These are phyloP conservation scores for Malacoctenus gilli DNA, from an alignment of 2,797 vertebrate genomes.

Conservation along the genomic window DNA sequence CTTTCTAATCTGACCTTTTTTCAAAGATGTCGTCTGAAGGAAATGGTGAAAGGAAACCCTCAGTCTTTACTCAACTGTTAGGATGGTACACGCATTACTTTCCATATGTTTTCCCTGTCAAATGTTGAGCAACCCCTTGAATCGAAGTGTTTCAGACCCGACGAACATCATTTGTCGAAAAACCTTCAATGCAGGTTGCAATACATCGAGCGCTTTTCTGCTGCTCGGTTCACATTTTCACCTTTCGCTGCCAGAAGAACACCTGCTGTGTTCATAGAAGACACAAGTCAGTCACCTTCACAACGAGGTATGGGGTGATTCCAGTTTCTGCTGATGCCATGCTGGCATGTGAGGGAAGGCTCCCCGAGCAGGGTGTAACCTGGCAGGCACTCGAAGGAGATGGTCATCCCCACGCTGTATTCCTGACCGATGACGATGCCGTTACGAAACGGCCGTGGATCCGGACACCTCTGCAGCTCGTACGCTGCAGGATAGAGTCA, in stretches of 20 bases:
- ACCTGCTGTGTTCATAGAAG: not conserved
- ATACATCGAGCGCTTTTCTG: not conserved
- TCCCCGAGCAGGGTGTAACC: slow-evolving; percentile 94
- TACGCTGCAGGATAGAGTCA: slow-evolving; percentile 81
- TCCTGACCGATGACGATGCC: slow-evolving; percentile 94
- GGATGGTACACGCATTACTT: too few relatives aligned
- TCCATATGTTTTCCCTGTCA: too few relatives aligned
- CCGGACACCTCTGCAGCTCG: slow-evolving; percentile 94
- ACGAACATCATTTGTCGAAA: slow-evolving; percentile 1
- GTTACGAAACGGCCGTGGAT: slow-evolving; percentile 94
- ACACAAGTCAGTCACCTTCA: slow-evolving; percentile 83
- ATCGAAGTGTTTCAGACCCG: not conserved
- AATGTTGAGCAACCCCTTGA: slow-evolving; percentile 9
- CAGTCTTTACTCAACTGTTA: too few relatives aligned
- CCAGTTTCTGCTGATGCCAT: slow-evolving; percentile 96
- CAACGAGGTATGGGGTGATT: slow-evolving; percentile 95
- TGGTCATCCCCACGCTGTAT: slow-evolving; percentile 93
- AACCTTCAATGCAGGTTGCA: not conserved
- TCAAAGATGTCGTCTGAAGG: too few relatives aligned
- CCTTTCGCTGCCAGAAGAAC: not conserved
- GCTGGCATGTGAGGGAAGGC: slow-evolving; percentile 94
- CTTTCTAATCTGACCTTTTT: too few relatives aligned
- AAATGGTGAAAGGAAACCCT: too few relatives aligned
- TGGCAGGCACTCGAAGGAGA: slow-evolving; percentile 93
- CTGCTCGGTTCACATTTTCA: not conserved